A percentile compares a stretch with the other conserved stretches of the same genome.
Evolutionary conservation across 2,888 invertebrate genomes (phyloP).

Genomic region (Rhorus exstirpatorius): DNA sequence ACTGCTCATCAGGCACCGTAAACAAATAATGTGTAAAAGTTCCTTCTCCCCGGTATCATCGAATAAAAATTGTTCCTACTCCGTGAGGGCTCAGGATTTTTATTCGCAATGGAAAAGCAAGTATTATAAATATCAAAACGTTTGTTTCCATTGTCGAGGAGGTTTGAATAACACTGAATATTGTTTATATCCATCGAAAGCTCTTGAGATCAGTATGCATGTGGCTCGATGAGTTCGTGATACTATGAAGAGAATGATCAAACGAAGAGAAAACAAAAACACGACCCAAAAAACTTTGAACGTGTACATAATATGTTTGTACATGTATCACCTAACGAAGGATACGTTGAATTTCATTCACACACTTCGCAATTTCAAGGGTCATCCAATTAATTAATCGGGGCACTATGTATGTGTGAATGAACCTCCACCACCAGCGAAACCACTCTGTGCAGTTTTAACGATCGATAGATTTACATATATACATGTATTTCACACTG

Average conservation of each 20-base stretch:
- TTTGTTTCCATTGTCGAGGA: slow-evolving; percentile 6
- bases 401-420: slow-evolving; percentile 23
- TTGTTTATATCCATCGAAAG: slow-evolving; percentile 1
- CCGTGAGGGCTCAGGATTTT: too few species aligned
- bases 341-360: slow-evolving; percentile 4
- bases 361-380: slow-evolving; percentile 30
- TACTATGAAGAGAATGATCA: slow-evolving; percentile 21
- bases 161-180: neutral
- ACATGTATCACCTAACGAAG: neutral
- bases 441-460: neutral
- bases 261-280: slow-evolving; percentile 17
- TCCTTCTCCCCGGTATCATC: too few species aligned
- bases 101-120: too few species aligned
- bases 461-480: slow-evolving; percentile 17
- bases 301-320: neutral
- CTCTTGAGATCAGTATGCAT: slow-evolving; percentile 2
- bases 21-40: too few species aligned
- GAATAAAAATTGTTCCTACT: too few species aligned
- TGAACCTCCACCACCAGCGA: neutral
- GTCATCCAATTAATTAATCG: slow-evolving; percentile 58
- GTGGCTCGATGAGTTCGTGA: slow-evolving; percentile 2
- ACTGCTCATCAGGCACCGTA: too few species aligned
- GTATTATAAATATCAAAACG: neutral
- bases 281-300: neutral
- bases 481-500: neutral